Evolutionary conservation across 2,888 invertebrate genomes (phyloP).

Genomic region (Crioceris asparagi): DNA sequence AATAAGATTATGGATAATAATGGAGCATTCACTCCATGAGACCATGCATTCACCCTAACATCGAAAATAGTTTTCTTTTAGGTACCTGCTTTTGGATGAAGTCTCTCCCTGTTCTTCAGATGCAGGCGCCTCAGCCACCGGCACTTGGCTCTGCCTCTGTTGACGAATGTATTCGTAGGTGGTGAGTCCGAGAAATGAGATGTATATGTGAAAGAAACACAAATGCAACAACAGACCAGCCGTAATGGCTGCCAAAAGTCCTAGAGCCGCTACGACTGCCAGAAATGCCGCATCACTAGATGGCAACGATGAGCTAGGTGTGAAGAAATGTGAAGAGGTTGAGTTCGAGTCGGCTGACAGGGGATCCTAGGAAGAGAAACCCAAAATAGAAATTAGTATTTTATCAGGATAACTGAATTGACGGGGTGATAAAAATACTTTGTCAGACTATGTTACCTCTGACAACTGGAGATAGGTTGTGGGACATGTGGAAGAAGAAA

Average conservation of each 20-base stretch:
- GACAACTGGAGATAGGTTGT: too few species aligned
- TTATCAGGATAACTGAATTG: too few species aligned
- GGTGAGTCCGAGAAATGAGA: constrained; percentile 71
- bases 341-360: constrained; percentile 16
- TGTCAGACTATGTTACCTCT: too few species aligned
- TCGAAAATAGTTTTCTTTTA: too few species aligned
- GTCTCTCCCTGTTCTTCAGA: constrained; percentile 23
- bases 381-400: too few species aligned
- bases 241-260: constrained; percentile 61
- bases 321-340: constrained; percentile 19
- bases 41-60: too few species aligned
- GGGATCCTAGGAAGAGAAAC: constrained; percentile 10
- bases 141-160: constrained; percentile 37
- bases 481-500: too few species aligned
- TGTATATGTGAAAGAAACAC: constrained; percentile 81
- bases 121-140: constrained; percentile 12
- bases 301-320: constrained; percentile 30
- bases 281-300: constrained; percentile 50
- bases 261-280: constrained; percentile 51
- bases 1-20: too few species aligned
- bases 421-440: too few species aligned
- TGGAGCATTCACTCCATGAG: too few species aligned
- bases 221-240: constrained; percentile 71
- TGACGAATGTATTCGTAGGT: constrained; percentile 79
- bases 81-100: too few species aligned